Conservation (phyloP, 1,140 invertebrate species). For the Eumeta japonica region DNA sequence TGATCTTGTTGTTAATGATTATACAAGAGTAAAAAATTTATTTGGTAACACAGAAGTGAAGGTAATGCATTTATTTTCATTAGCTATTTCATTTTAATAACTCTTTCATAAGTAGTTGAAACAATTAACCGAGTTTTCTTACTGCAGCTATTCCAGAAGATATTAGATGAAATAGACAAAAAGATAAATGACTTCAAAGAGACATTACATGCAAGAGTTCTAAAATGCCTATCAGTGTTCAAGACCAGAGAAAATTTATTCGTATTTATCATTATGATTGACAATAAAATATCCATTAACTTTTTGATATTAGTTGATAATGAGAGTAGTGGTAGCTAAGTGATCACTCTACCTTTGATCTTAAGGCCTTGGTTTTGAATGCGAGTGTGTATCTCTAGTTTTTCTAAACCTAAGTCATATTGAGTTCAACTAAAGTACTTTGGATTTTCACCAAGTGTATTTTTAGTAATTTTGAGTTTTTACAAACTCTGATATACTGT, state of each 20-base stretch:
- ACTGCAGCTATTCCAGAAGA: constrained; percentile 75
- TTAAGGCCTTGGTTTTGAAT: background rate
- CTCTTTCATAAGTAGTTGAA: background rate
- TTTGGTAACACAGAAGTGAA: constrained; percentile 93
- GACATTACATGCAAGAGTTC: constrained; percentile 78
- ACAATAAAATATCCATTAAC: too few relatives aligned
- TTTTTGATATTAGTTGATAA: too few relatives aligned
- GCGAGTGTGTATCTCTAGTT: background rate
- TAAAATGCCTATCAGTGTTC: constrained; percentile 84
- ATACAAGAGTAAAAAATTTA: constrained; percentile 90
- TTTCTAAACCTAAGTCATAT: too few relatives aligned
- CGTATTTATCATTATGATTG: too few relatives aligned
- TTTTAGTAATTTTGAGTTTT: too few relatives aligned
- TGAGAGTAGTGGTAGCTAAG: constrained; percentile 25
- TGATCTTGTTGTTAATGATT: constrained; percentile 97
- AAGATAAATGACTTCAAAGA: constrained; percentile 80
- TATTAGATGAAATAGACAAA: constrained; percentile 86
- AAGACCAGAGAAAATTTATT: constrained; percentile 87
- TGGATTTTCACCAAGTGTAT: too few relatives aligned
- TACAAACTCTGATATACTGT: too few relatives aligned
- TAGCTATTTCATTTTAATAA: constrained; percentile 7
- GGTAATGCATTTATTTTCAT: constrained; percentile 56
- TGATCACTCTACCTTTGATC: background rate
- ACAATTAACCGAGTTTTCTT: constrained; percentile 2
- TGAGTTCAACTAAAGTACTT: too few relatives aligned